A percentile compares a stretch with the other conserved stretches of the same genome.
Conservation (phyloP, 2,888 invertebrate genomes). For the Scaptomyza cyrtandrae region DNA sequence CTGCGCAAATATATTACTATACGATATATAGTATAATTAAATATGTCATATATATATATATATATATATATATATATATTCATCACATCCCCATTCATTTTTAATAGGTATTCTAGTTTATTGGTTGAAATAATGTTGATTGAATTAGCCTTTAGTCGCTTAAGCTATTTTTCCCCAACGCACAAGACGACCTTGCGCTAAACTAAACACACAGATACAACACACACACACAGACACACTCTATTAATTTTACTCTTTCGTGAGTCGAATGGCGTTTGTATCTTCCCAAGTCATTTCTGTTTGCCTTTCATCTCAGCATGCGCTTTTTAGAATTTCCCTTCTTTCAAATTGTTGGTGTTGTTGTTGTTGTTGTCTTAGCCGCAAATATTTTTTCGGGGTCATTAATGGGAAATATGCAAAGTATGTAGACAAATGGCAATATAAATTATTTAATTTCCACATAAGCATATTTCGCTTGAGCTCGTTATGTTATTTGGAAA, state of each 20-base stretch:
- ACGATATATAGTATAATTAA: background rate
- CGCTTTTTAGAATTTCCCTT: conserved; percentile 7
- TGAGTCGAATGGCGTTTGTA: conserved; percentile 40
- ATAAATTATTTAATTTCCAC: conserved; percentile 73
- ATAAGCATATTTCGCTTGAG: conserved; percentile 54
- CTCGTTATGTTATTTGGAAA: conserved; percentile 58
- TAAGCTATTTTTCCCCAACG: background rate
- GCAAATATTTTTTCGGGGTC: conserved; percentile 66
- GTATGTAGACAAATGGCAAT: conserved; percentile 71
- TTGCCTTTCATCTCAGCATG: conserved; percentile 58
- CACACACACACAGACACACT: conserved; percentile 4
- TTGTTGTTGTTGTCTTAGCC: conserved; percentile 29
- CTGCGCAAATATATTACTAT: background rate
- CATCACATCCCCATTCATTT: background rate
- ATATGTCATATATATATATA: background rate
- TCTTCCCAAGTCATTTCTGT: conserved; percentile 60
- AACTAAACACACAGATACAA: conserved; percentile 9
- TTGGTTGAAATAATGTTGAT: conserved; percentile 3
- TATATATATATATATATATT: background rate
- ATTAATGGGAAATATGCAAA: conserved; percentile 69
- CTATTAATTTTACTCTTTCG: conserved; percentile 27
- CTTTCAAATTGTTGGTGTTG: conserved; percentile 13
- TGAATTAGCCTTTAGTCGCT: conserved; percentile 1
- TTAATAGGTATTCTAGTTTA: background rate
- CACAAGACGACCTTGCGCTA: conserved; percentile 39